phyloP scores from a whole-genome alignment of 2,113 vertebrate genomes.

The Aegotheles bennettii region DNA sequence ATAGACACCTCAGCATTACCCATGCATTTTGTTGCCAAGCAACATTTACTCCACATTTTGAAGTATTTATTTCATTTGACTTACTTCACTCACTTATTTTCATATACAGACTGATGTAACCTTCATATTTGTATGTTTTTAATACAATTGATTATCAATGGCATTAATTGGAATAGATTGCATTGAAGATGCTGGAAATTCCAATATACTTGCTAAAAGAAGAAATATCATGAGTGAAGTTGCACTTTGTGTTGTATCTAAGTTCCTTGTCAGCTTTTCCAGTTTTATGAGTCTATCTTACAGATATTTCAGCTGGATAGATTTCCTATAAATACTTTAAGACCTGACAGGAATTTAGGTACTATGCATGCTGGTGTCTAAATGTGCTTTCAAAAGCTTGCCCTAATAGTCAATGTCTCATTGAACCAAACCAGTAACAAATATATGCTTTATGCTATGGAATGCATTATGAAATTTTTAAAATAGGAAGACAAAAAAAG shows the following conservation, averaged over 20 bases:
- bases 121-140: background rate
- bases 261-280: background rate
- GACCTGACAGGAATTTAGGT: background rate
- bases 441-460: background rate
- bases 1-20: background rate
- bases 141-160: background rate
- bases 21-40: slow-evolving; percentile 7
- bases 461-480: background rate
- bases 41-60: slow-evolving; percentile 14
- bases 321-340: background rate
- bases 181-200: background rate
- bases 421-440: background rate
- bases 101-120: background rate
- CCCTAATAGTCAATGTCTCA: background rate
- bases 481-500: background rate
- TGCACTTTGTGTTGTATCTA: background rate
- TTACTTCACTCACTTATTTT: background rate
- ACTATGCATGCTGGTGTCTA: background rate
- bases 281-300: background rate
- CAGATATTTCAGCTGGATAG: background rate
- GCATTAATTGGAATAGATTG: background rate
- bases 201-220: background rate
- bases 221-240: background rate
- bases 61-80: background rate
- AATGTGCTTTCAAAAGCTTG: background rate